Evolutionary conservation across 2,113 vertebrate species (phyloP).

Genomic region (Halcyon malimbica): DNA sequence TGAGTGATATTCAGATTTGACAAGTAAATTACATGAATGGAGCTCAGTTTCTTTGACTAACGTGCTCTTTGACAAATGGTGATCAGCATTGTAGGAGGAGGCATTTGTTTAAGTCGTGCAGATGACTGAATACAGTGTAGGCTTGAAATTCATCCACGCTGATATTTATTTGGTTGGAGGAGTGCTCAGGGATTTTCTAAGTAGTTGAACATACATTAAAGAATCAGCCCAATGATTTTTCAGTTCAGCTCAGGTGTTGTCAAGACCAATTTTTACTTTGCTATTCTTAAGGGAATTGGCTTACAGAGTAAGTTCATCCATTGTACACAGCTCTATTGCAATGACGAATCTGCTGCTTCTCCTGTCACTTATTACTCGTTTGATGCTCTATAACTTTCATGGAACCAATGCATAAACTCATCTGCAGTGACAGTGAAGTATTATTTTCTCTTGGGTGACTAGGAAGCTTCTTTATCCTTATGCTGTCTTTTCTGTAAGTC

Average conservation of each 20-base stretch:
- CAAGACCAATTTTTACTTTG: background rate
- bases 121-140: background rate
- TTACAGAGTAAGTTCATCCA: background rate
- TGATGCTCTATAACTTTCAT: background rate
- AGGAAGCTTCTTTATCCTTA: background rate
- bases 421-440: background rate
- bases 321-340: background rate
- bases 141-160: background rate
- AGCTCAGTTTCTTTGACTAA: background rate
- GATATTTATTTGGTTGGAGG: background rate
- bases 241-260: background rate
- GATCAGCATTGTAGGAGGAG: background rate
- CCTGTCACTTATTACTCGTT: background rate
- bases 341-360: background rate
- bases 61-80: background rate
- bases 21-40: background rate
- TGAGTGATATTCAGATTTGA: background rate
- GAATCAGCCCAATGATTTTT: background rate
- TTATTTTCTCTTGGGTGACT: background rate
- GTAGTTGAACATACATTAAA: background rate
- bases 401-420: background rate
- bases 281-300: background rate
- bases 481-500: background rate
- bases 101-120: background rate
- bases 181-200: background rate